phyloP scores from a whole-genome alignment of 2,888 invertebrate species.

The Cylloceria caligata region DNA sequence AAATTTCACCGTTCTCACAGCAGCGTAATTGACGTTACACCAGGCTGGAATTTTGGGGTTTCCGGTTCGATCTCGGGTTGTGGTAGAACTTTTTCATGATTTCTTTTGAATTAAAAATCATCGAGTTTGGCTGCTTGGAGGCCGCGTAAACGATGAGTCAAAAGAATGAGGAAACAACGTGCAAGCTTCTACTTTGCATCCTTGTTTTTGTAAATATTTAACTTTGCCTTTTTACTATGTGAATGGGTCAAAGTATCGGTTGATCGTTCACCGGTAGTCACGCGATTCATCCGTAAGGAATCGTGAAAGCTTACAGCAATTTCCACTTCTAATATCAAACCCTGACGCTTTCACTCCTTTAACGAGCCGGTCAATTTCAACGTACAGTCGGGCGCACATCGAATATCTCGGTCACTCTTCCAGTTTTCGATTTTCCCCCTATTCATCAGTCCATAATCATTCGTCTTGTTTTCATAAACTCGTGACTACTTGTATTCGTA shows the following conservation, averaged over 20 bases:
- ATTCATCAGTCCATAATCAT: slow-evolving; percentile 20
- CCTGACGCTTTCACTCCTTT: slow-evolving; percentile 65
- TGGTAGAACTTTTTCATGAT: too few species aligned
- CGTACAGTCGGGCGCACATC: slow-evolving; percentile 12
- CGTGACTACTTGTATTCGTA: slow-evolving; percentile 30
- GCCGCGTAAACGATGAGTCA: too few species aligned
- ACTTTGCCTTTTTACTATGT: background rate
- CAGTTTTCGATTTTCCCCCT: slow-evolving; percentile 56
- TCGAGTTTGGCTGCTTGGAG: too few species aligned
- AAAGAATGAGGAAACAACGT: background rate
- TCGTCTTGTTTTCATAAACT: slow-evolving; percentile 9
- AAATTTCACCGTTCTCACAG: too few species aligned
- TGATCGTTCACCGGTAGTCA: slow-evolving; percentile 28
- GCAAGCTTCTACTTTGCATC: too few species aligned
- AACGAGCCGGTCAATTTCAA: slow-evolving; percentile 54
- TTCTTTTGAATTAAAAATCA: too few species aligned
- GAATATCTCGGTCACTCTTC: slow-evolving; percentile 61
- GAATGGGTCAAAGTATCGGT: slow-evolving; percentile 13
- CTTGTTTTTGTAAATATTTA: background rate
- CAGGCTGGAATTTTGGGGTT: too few species aligned
- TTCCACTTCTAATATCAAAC: slow-evolving; percentile 60
- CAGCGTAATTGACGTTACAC: too few species aligned
- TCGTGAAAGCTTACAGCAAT: slow-evolving; percentile 65
- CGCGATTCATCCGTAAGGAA: slow-evolving; percentile 54
- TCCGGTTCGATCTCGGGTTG: too few species aligned